phyloP scores from a whole-genome alignment of 2,797 vertebrate species.

The Glossophaga mutica region DNA sequence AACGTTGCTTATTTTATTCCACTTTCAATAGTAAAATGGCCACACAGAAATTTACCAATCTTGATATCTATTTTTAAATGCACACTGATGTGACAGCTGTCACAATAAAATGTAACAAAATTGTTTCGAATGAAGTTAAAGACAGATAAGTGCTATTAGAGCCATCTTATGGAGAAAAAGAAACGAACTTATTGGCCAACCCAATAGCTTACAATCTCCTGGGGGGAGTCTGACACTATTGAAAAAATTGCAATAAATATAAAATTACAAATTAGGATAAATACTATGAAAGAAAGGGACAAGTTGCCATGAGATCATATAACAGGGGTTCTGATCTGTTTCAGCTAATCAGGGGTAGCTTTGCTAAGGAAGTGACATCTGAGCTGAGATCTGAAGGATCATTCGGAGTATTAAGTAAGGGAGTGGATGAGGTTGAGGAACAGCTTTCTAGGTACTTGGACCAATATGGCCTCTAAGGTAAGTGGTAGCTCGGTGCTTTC shows the following conservation, averaged over 20 bases:
- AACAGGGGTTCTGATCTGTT: neutral
- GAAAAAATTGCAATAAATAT: neutral
- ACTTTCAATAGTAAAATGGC: neutral
- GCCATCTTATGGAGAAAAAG: neutral
- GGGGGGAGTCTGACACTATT: neutral
- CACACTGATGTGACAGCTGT: neutral
- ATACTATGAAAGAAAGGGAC: neutral
- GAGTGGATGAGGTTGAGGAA: neutral
- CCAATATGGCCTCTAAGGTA: neutral
- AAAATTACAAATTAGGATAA: constrained; percentile 7
- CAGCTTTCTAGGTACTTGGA: neutral
- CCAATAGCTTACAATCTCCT: neutral
- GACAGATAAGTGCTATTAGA: neutral
- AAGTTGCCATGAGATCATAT: neutral
- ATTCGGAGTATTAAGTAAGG: neutral
- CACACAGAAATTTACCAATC: neutral
- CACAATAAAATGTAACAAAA: neutral
- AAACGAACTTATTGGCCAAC: neutral
- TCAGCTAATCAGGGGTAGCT: neutral
- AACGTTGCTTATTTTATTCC: neutral
- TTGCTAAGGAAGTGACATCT: neutral
- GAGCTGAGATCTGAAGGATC: neutral
- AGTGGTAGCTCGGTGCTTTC: neutral
- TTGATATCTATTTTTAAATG: neutral
- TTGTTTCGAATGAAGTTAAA: neutral